Base-by-base conservation (phyloP, 2,113 vertebrate species). In the Raja brachyura region DNA sequence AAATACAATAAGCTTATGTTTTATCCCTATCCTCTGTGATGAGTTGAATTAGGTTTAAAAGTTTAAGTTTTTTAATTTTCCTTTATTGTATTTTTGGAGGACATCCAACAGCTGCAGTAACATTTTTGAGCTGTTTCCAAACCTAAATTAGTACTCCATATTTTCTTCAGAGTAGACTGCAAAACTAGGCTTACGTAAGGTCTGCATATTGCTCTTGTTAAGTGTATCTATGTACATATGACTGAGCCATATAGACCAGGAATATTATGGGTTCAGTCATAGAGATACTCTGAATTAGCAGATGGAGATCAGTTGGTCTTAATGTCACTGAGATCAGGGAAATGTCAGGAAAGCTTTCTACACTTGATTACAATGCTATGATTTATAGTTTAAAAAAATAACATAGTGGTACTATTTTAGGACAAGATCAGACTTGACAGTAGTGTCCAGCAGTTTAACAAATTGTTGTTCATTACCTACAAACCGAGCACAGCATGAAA, bases 61-160 rank as follows among this genome's bases (percentile, higher is more conserved):
- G 39, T 74, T 25, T 22, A 48, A 92, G 20, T 66, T 48, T 88
- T 86, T 61, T 70, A 68, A 10, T 48, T 92, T 88, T 70, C 31
- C 48, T 70, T 70, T 92, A 48, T 68, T 31, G 18, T 90, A 20
- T 92, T 48, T 63, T 73, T 92, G 90, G 90, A 73, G 66, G 68
- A 74, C 31, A 73, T 73, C 68, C 90, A 92, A 73, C 63, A 92
- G 20, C 61, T 25, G 33, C 88, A 48, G 83, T 31, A 66, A 88
- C 11, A 88, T 88, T 63, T 88, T 88, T 88, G 81, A 31, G 59
- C 88, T 92, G 39, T 73, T 31, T 92, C 39, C 66, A 70, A 92
- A 92, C 68, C 66, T 92, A 73, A 73, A 92, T 73, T 92, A 73
- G 90, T 13, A 73, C 73, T 48, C 73, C 22, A 92, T 70, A 92